These are phyloP conservation scores for Drosophila chauvacae DNA, from an alignment of 1,140 invertebrate genomes.

Conservation along the genomic window DNA sequence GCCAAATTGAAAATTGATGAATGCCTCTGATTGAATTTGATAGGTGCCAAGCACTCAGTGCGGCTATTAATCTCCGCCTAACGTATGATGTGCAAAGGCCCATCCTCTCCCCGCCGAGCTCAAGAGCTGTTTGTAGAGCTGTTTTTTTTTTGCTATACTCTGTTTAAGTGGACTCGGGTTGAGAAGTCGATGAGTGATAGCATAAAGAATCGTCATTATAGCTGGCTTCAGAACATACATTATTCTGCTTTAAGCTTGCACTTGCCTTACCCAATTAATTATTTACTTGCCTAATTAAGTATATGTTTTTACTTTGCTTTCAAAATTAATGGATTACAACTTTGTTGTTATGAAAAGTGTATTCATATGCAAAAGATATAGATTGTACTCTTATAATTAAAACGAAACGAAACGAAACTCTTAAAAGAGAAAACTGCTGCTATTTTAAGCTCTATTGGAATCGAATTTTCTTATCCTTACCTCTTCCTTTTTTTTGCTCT, in stretches of 20 bases:
- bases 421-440: neutral
- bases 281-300: neutral
- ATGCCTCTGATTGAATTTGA: constrained; percentile 83
- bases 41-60: constrained; percentile 81
- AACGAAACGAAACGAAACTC: neutral
- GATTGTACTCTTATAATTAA: neutral
- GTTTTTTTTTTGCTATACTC: neutral
- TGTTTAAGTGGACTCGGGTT: neutral
- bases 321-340: too few relatives aligned
- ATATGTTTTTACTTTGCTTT: neutral
- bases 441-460: neutral
- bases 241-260: neutral
- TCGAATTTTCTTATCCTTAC: neutral
- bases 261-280: neutral
- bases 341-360: neutral
- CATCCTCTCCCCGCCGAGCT: neutral
- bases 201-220: constrained; percentile 7
- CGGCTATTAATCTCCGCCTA: constrained; percentile 79
- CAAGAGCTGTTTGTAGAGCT: neutral
- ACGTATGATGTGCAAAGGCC: constrained; percentile 62
- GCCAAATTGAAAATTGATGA: constrained; percentile 83
- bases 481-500: neutral
- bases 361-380: too few relatives aligned
- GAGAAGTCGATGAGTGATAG: constrained; percentile 15
- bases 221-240: neutral